Evolutionary conservation across 2,888 invertebrate genomes (phyloP).

Genomic region (Apotomis betuletana): DNA sequence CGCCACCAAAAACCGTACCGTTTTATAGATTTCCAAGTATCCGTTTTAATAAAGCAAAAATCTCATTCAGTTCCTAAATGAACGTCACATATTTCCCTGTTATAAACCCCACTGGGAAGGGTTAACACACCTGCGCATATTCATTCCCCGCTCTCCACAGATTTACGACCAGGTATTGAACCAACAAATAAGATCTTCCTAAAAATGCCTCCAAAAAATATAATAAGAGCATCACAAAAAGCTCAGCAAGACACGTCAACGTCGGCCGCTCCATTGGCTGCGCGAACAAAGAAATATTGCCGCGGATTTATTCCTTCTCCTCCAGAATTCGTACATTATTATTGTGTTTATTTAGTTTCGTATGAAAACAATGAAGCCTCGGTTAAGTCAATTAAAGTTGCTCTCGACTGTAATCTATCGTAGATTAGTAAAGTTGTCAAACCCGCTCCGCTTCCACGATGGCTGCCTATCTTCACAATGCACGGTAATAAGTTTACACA

Average conservation of each 20-base stretch:
- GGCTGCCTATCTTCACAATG: conserved; percentile 39
- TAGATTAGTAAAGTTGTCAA: conserved; percentile 42
- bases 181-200: conserved; percentile 80
- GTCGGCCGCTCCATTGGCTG: conserved; percentile 76
- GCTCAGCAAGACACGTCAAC: conserved; percentile 75
- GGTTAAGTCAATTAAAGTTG: conserved; percentile 41
- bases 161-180: conserved; percentile 80
- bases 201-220: conserved; percentile 79
- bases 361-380: conserved; percentile 45
- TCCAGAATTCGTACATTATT: conserved; percentile 56
- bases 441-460: conserved; percentile 38
- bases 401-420: conserved; percentile 38
- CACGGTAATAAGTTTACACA: conserved; percentile 42
- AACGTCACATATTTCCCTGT: conserved; percentile 22
- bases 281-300: conserved; percentile 79
- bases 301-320: conserved; percentile 68
- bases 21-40: no score
- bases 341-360: conserved; percentile 44
- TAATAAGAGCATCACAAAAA: conserved; percentile 79
- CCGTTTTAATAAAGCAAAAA: conserved; percentile 8
- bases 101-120: conserved; percentile 60
- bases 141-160: conserved; percentile 69
- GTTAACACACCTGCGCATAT: conserved; percentile 78
- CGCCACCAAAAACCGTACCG: no score
- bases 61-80: conserved; percentile 12